phyloP scores from a whole-genome alignment of 64 coral and sea anemone species.

The Cladopsammia gracilis region DNA sequence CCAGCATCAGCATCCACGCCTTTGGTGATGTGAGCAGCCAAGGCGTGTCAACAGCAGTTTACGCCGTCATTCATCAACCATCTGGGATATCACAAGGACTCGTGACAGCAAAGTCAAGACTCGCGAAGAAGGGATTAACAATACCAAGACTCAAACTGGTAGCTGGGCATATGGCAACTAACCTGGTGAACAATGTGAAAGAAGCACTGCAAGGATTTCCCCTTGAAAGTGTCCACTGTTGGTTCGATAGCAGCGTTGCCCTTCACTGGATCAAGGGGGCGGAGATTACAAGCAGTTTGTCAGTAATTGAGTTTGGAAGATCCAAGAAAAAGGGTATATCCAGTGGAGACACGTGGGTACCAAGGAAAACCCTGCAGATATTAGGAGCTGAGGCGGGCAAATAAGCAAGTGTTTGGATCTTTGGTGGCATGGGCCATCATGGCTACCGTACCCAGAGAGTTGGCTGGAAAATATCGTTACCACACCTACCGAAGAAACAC shows the following conservation, averaged over 20 bases:
- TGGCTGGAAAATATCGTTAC: constrained; percentile 62
- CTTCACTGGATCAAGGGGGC: constrained; percentile 58
- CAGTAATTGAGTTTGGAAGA: constrained; percentile 45
- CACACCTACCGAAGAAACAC: constrained; percentile 24
- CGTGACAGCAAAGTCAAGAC: constrained; percentile 56
- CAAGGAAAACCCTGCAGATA: constrained; percentile 61
- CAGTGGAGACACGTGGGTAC: constrained; percentile 54
- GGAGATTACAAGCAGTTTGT: constrained; percentile 51
- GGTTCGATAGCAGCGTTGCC: constrained; percentile 54
- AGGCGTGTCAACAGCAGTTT: constrained; percentile 17
- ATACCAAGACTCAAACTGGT: constrained; percentile 71
- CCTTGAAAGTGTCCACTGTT: constrained; percentile 5
- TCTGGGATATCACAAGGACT: constrained; percentile 63
- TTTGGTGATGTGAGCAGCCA: constrained; percentile 56
- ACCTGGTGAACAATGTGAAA: constrained; percentile 40
- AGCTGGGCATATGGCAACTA: constrained; percentile 46
- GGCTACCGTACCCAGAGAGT: constrained; percentile 40
- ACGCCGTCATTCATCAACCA: constrained; percentile 43
- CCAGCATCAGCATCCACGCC: constrained; percentile 49
- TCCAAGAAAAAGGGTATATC: constrained; percentile 44
- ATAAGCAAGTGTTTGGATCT: constrained; percentile 7
- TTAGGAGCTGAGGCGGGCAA: constrained; percentile 47
- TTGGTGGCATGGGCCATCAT: constrained; percentile 52
- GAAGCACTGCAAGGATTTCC: constrained; percentile 41
- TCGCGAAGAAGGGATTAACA: constrained; percentile 58